Conservation (phyloP, 1,140 invertebrate species). For the Micrasema minimum region DNA sequence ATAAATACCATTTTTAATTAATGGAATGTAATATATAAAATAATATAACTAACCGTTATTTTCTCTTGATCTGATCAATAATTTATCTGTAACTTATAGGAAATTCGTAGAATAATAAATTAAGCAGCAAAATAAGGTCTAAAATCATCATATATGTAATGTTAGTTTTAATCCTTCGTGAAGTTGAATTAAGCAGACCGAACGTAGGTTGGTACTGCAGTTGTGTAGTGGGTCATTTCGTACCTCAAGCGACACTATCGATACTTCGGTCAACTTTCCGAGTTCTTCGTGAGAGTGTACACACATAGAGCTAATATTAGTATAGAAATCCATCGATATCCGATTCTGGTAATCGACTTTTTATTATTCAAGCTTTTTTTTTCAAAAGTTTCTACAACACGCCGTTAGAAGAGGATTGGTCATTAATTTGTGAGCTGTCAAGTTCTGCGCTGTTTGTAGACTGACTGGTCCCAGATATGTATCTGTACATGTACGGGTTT, state of each 20-base stretch:
- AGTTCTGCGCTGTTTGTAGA: not conserved
- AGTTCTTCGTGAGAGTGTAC: too few relatives aligned
- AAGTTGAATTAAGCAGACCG: not conserved
- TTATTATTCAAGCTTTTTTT: constrained; percentile 18
- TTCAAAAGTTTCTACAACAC: constrained; percentile 19
- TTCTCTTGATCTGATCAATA: not conserved
- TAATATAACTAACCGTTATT: not conserved
- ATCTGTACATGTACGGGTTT: too few relatives aligned
- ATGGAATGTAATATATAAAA: not conserved
- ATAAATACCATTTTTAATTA: not conserved
- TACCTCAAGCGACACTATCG: too few relatives aligned
- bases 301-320: not conserved
- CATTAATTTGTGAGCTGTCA: constrained; percentile 36
- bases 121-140: too few relatives aligned
- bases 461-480: constrained; percentile 7
- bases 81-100: too few relatives aligned
- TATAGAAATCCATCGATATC: not conserved
- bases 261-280: too few relatives aligned
- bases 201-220: too few relatives aligned
- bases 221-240: too few relatives aligned
- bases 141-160: too few relatives aligned
- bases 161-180: not conserved
- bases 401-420: constrained; percentile 23
- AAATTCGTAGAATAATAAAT: too few relatives aligned
- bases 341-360: constrained; percentile 8